Conservation (phyloP, 2,888 invertebrate genomes). For the Epinotia bilunana region DNA sequence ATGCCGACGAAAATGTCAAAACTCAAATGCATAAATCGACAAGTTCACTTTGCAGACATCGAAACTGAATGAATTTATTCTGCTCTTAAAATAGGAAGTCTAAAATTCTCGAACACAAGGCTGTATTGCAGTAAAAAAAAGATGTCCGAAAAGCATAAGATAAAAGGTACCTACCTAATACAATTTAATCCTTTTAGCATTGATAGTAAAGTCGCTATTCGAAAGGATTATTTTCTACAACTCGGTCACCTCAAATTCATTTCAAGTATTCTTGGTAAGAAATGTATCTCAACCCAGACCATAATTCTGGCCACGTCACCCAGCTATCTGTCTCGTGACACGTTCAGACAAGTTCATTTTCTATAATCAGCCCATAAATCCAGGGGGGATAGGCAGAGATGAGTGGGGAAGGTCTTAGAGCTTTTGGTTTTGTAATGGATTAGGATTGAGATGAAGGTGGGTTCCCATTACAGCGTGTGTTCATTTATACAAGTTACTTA, state of each 20-base stretch:
- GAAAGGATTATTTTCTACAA: not conserved
- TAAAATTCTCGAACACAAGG: too few relatives aligned
- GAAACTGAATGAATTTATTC: too few relatives aligned
- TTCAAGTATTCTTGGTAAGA: not conserved
- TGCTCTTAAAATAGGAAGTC: too few relatives aligned
- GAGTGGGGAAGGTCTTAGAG: conserved; percentile 48
- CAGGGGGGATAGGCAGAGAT: conserved; percentile 51
- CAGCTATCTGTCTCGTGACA: conserved; percentile 53
- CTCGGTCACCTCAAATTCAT: not conserved
- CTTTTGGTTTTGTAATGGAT: conserved; percentile 16
- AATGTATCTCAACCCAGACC: conserved; percentile 23
- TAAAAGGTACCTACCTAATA: too few relatives aligned
- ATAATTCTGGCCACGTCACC: conserved; percentile 42
- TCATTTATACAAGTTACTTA: not conserved
- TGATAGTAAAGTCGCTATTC: too few relatives aligned
- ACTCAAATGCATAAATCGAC: too few relatives aligned
- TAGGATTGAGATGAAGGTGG: not conserved
- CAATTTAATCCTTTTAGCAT: too few relatives aligned
- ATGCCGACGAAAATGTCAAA: too few relatives aligned
- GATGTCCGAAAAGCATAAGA: too few relatives aligned
- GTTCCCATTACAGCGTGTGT: not conserved
- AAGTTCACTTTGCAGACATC: too few relatives aligned
- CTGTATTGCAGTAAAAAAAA: too few relatives aligned
- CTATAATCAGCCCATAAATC: conserved; percentile 68
- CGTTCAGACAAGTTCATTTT: conserved; percentile 62